Conservation (phyloP, 1,140 invertebrate species). For the Brachionus rubens region DNA sequence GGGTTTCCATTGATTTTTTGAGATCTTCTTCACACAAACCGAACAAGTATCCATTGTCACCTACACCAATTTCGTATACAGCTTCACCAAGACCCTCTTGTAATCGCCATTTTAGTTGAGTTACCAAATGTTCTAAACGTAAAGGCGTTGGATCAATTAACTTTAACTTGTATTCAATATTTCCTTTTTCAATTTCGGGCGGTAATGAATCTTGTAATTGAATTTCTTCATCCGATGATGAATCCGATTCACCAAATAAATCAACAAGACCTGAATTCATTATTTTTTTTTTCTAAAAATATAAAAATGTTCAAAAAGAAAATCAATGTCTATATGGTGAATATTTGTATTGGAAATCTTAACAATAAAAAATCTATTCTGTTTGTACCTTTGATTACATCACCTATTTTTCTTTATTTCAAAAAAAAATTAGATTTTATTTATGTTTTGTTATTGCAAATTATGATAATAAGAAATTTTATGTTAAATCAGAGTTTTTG, state of each 20-base stretch:
- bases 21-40: conserved; percentile 77
- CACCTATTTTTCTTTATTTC: no score
- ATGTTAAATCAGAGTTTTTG: no score
- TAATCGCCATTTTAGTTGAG: conserved; percentile 64
- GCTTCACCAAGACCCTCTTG: conserved; percentile 73
- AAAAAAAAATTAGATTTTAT: no score
- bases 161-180: conserved; percentile 49
- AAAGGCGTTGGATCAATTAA: conserved; percentile 54
- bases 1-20: conserved; percentile 74
- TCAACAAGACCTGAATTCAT: conserved; percentile 44
- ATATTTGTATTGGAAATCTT: no score
- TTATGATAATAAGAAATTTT: no score
- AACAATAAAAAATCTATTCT: no score
- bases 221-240: conserved; percentile 30
- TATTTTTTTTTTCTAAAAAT: no score
- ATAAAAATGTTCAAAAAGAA: no score
- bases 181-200: conserved; percentile 44
- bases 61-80: conserved; percentile 92
- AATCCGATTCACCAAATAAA: conserved; percentile 25
- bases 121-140: conserved; percentile 62
- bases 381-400: no score
- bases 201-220: background rate
- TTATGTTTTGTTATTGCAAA: no score
- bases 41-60: conserved; percentile 80
- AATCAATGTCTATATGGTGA: no score